A percentile compares a stretch with the other conserved stretches of the same genome.
Conservation (phyloP, 1,140 invertebrate genomes). For the Xylocopa sonorina region DNA sequence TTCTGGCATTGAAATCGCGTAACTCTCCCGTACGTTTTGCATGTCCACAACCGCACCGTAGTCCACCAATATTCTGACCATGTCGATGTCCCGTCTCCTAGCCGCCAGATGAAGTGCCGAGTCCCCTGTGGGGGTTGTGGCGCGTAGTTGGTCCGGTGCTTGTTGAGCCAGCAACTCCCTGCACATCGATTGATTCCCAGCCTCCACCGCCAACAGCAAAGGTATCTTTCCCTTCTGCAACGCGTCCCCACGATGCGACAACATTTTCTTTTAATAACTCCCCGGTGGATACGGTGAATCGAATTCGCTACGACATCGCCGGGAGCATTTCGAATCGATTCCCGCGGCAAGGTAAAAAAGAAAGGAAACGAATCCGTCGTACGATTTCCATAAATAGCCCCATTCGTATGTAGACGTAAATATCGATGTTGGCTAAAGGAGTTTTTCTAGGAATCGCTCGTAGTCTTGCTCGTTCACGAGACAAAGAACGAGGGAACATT, state of each 20-base stretch:
- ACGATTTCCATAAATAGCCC: conserved; percentile 36
- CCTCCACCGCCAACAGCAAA: conserved; percentile 94
- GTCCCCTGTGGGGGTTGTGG: conserved; percentile 90
- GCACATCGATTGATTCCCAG: conserved; percentile 95
- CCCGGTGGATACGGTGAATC: background rate
- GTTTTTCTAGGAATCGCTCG: conserved; percentile 24
- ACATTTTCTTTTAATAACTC: background rate
- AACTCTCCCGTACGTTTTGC: conserved; percentile 87
- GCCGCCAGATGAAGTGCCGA: conserved; percentile 96
- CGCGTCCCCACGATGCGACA: background rate
- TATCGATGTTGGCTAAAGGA: conserved; percentile 13
- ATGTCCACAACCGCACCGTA: conserved; percentile 95
- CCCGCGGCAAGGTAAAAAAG: background rate
- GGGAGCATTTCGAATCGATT: background rate
- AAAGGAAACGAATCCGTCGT: too few relatives aligned
- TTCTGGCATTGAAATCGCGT: conserved; percentile 18
- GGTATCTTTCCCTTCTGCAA: conserved; percentile 95
- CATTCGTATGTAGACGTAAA: conserved; percentile 7
- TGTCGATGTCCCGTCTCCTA: conserved; percentile 93
- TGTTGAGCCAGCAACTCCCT: conserved; percentile 93
- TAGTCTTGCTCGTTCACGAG: conserved; percentile 26
- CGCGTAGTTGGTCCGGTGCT: conserved; percentile 89
- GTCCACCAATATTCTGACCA: conserved; percentile 95
- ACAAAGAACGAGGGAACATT: conserved; percentile 32
- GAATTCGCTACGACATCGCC: too few relatives aligned